Evolutionary conservation across 2,888 invertebrate species (phyloP).

Genomic region (Osmoderma eremita): DNA sequence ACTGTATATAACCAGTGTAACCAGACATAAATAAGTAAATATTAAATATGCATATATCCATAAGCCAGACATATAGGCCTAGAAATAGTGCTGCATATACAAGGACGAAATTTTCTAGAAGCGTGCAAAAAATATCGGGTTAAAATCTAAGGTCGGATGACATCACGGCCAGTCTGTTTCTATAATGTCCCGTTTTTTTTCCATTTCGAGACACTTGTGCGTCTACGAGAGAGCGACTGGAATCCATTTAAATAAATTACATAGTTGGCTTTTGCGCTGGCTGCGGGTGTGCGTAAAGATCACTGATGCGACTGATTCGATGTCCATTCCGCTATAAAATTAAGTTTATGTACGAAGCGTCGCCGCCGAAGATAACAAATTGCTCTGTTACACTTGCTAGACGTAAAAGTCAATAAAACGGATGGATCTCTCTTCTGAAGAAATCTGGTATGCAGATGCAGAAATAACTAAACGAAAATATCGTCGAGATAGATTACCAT

Average conservation of each 20-base stretch:
- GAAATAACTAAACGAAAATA: slow-evolving; percentile 4
- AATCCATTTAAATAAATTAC: slow-evolving; percentile 37
- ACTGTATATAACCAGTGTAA: background rate
- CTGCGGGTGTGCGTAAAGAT: slow-evolving; percentile 8
- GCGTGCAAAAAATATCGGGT: slow-evolving; percentile 34
- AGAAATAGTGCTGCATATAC: slow-evolving; percentile 22
- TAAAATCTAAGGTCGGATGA: slow-evolving; percentile 26
- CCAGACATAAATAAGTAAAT: slow-evolving; percentile 18
- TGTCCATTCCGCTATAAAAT: slow-evolving; percentile 29
- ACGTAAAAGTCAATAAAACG: slow-evolving; percentile 25
- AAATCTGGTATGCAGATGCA: slow-evolving; percentile 36
- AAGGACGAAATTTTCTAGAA: slow-evolving; percentile 29
- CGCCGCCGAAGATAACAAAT: slow-evolving; percentile 33
- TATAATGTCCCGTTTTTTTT: slow-evolving; percentile 31
- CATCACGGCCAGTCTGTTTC: slow-evolving; percentile 36
- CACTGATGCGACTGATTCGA: slow-evolving; percentile 16
- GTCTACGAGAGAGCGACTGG: slow-evolving; percentile 23
- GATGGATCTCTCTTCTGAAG: background rate
- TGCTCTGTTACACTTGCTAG: slow-evolving; percentile 17
- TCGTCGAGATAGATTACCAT: background rate
- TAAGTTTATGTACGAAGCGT: slow-evolving; percentile 30
- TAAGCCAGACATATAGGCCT: background rate
- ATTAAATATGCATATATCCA: slow-evolving; percentile 1
- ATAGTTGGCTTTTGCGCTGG: slow-evolving; percentile 30
- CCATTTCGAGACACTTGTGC: slow-evolving; percentile 14